phyloP scores from a whole-genome alignment of 2,113 vertebrate genomes.

The Odontesthes bonariensis region DNA sequence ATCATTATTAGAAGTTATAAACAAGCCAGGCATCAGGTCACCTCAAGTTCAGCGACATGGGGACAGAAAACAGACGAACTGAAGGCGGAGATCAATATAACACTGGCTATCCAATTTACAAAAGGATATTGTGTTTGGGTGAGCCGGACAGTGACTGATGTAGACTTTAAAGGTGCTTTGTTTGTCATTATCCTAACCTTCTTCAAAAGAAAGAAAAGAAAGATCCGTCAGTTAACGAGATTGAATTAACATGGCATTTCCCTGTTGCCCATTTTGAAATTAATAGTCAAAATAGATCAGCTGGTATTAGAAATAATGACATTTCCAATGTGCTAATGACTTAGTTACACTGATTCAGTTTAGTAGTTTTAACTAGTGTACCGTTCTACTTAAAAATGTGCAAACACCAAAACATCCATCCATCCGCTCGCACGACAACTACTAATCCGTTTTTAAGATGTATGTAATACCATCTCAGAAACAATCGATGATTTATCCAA shows the following conservation, averaged over 20 bases:
- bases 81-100: constrained; percentile 91
- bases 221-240: not conserved
- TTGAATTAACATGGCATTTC: not conserved
- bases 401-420: too few species aligned
- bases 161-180: constrained; percentile 94
- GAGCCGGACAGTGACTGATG: constrained; percentile 88
- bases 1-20: constrained; percentile 88
- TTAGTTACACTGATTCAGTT: too few species aligned
- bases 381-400: too few species aligned
- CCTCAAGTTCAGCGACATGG: constrained; percentile 90
- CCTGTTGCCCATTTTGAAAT: not conserved
- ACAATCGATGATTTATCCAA: too few species aligned
- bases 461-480: too few species aligned
- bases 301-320: too few species aligned
- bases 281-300: too few species aligned
- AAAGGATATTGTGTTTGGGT: constrained; percentile 85
- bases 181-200: constrained; percentile 91
- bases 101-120: constrained; percentile 98
- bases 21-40: constrained; percentile 90
- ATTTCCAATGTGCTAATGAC: too few species aligned
- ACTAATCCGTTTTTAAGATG: too few species aligned
- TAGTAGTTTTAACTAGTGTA: too few species aligned
- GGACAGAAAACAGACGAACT: constrained; percentile 65
- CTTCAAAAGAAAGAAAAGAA: constrained; percentile 88
- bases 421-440: too few species aligned